Percentiles rank a stretch among this genome's conserved stretches.
Evolutionary conservation across 2,113 vertebrate species (phyloP).

Genomic region (Athene cunicularia): DNA sequence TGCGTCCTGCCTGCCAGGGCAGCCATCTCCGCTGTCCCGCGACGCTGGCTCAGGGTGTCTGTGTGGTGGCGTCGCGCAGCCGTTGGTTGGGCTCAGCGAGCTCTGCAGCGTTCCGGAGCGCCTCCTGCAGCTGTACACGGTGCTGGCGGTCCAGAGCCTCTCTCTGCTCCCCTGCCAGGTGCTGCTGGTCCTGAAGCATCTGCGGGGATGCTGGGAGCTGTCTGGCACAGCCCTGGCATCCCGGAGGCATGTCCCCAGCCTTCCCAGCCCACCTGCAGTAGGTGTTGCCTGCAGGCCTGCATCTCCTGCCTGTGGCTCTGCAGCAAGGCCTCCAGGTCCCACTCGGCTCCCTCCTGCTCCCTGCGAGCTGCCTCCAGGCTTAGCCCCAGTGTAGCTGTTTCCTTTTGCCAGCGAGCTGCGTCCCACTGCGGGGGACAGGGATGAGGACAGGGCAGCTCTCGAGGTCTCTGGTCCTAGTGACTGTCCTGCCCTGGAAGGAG

Average conservation of each 20-base stretch:
- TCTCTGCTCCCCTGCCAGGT: conserved; percentile 77
- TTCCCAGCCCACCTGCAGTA: conserved; percentile 78
- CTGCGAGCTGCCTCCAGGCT: conserved; percentile 79
- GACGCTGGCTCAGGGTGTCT: not conserved
- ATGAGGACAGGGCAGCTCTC: not conserved
- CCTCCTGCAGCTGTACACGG: conserved; percentile 73
- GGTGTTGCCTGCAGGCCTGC: conserved; percentile 71
- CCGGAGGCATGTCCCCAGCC: fast-evolving
- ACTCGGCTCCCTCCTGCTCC: conserved; percentile 74
- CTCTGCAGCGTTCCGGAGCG: conserved; percentile 74
- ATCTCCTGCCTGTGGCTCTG: conserved; percentile 69
- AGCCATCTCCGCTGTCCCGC: fast-evolving
- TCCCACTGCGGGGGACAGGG: conserved; percentile 15
- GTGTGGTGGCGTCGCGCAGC: conserved; percentile 63
- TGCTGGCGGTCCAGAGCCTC: conserved; percentile 70
- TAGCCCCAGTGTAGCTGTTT: conserved; percentile 72
- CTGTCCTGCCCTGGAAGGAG: not conserved
- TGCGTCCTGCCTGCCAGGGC: fast-evolving
- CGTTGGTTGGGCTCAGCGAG: conserved; percentile 80
- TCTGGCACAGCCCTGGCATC: not conserved
- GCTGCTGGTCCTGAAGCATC: conserved; percentile 82
- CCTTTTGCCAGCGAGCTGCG: conserved; percentile 62
- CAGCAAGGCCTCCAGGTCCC: conserved; percentile 73
- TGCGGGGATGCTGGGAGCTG: not conserved
- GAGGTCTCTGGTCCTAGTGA: not conserved